Conservation (phyloP, 2,888 invertebrate species). For the Apotomis capreana region DNA sequence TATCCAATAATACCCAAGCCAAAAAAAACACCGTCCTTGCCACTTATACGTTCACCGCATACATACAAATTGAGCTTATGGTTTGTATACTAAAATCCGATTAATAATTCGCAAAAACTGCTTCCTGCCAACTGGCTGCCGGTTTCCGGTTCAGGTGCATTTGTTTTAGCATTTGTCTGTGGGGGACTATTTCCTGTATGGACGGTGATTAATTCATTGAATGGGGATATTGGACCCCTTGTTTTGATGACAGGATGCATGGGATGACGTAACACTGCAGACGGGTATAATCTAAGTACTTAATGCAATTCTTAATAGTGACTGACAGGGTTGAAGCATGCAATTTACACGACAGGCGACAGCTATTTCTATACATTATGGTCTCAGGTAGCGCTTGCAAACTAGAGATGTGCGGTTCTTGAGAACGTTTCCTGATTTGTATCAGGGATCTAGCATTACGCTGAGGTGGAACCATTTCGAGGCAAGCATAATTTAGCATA, state of each 20-base stretch:
- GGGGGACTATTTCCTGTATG: conserved; percentile 24
- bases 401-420: no score
- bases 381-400: no score
- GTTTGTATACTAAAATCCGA: conserved; percentile 8
- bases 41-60: neutral
- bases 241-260: conserved; percentile 19
- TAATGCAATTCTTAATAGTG: neutral
- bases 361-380: no score
- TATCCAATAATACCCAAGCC: neutral
- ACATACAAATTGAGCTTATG: conserved; percentile 12
- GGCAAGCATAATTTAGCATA: no score
- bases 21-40: neutral
- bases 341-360: no score
- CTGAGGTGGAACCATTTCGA: no score
- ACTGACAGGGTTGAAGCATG: neutral
- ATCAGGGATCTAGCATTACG: no score
- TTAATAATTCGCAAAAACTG: conserved; percentile 23
- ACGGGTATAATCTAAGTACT: neutral
- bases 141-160: conserved; percentile 31
- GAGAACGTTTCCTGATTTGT: no score
- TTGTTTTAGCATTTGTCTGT: conserved; percentile 11
- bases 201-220: conserved; percentile 13
- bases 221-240: conserved; percentile 5
- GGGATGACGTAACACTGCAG: neutral
- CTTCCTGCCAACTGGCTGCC: conserved; percentile 19